These are phyloP conservation scores for Drosophila carrolli DNA, from an alignment of 1,140 invertebrate species.

Conservation along the genomic window DNA sequence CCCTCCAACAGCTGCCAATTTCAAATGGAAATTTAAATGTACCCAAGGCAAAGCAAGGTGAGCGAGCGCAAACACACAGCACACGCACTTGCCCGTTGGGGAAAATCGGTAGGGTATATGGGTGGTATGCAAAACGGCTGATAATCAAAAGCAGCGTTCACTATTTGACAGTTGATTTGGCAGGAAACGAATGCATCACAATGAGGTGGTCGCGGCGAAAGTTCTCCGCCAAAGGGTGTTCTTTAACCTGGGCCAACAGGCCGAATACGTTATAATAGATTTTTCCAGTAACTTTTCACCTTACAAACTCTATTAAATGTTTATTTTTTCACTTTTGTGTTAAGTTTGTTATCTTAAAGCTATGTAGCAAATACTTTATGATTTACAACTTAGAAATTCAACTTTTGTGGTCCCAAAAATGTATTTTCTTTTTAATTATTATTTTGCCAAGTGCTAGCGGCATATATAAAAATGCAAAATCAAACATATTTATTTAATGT, in stretches of 20 bases:
- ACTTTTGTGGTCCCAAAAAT: no score
- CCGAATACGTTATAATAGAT: constrained; percentile 5
- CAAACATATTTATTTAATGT: not conserved
- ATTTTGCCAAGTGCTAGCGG: not conserved
- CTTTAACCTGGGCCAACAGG: not conserved
- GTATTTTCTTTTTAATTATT: not conserved
- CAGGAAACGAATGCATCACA: constrained; percentile 45
- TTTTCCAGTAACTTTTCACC: not conserved
- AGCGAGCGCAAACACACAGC: constrained; percentile 10
- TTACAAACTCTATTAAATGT: not conserved
- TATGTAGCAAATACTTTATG: no score
- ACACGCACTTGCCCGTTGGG: constrained; percentile 3
- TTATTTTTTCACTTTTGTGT: not conserved
- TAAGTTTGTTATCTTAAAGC: no score
- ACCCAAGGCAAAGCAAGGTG: constrained; percentile 41
- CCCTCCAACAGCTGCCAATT: constrained; percentile 45
- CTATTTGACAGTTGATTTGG: constrained; percentile 71
- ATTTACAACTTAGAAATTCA: no score
- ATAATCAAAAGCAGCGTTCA: constrained; percentile 62
- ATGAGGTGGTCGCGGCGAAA: not conserved
- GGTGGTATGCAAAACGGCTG: constrained; percentile 54
- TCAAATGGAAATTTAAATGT: constrained; percentile 77
- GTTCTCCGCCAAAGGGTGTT: not conserved
- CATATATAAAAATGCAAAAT: not conserved
- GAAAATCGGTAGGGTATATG: not conserved